A percentile compares a stretch with the other conserved stretches of the same genome.
phyloP scores from a whole-genome alignment of 2,888 invertebrate genomes.

The Crossocerus cetratus region DNA sequence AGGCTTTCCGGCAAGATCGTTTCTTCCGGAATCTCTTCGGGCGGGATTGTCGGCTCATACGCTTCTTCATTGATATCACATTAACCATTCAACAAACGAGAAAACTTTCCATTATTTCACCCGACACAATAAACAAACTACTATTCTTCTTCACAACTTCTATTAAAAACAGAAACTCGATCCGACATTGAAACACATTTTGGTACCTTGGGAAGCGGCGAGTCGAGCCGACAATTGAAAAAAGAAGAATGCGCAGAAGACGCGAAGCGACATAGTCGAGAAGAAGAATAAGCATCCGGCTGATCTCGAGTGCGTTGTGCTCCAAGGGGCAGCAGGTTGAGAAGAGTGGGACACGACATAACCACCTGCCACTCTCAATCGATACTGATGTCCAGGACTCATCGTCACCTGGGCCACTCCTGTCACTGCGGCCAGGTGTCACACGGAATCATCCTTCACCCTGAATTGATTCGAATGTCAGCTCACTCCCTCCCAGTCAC shows the following conservation, averaged over 20 bases:
- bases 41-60: too few species aligned
- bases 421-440: not conserved
- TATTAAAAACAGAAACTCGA: too few species aligned
- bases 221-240: not conserved
- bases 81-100: too few species aligned
- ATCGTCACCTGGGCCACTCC: not conserved
- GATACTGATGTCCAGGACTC: not conserved
- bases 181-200: not conserved
- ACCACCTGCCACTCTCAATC: not conserved
- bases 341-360: not conserved
- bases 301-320: not conserved
- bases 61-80: too few species aligned
- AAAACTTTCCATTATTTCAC: too few species aligned
- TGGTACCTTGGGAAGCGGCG: not conserved
- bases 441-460: not conserved
- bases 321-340: not conserved
- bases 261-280: not conserved
- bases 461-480: slow-evolving; percentile 1
- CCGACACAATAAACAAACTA: too few species aligned
- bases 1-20: too few species aligned
- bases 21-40: too few species aligned
- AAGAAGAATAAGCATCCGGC: not conserved
- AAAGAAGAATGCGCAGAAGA: not conserved
- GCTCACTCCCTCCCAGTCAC: not conserved
- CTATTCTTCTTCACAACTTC: too few species aligned